Conservation (phyloP, 2,113 vertebrate genomes). For the Epinephelus cyanopodus region DNA sequence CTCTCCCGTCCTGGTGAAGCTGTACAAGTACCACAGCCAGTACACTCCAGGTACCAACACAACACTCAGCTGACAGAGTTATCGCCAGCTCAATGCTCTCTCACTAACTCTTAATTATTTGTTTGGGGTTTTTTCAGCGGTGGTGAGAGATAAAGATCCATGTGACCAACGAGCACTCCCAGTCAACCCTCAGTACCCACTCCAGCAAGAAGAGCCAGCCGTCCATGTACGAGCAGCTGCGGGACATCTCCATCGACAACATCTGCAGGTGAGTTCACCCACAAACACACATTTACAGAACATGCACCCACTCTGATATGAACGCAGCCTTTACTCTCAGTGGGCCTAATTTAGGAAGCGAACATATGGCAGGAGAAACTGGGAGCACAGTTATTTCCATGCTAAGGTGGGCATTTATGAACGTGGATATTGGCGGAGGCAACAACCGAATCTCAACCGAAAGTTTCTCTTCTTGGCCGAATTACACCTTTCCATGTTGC, state of each 20-base stretch:
- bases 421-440: too few species aligned
- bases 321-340: background rate
- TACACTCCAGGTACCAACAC: slow-evolving; percentile 88
- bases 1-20: slow-evolving; percentile 97
- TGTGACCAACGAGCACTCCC: slow-evolving; percentile 95
- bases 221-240: slow-evolving; percentile 98
- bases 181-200: slow-evolving; percentile 90
- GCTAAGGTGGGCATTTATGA: too few species aligned
- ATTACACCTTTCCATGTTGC: too few species aligned
- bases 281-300: background rate
- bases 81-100: too few species aligned
- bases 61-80: too few species aligned
- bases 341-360: too few species aligned
- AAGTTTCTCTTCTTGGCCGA: too few species aligned
- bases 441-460: too few species aligned
- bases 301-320: accelerated
- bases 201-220: slow-evolving; percentile 91
- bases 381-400: too few species aligned
- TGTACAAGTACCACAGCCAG: slow-evolving; percentile 98
- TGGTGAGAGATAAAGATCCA: slow-evolving; percentile 98
- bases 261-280: slow-evolving; percentile 91
- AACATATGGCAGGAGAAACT: too few species aligned
- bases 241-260: slow-evolving; percentile 98
- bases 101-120: background rate
- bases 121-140: slow-evolving; percentile 73